Evolutionary conservation across 2,888 invertebrate genomes (phyloP).

Genomic region (Trichacis sp.): DNA sequence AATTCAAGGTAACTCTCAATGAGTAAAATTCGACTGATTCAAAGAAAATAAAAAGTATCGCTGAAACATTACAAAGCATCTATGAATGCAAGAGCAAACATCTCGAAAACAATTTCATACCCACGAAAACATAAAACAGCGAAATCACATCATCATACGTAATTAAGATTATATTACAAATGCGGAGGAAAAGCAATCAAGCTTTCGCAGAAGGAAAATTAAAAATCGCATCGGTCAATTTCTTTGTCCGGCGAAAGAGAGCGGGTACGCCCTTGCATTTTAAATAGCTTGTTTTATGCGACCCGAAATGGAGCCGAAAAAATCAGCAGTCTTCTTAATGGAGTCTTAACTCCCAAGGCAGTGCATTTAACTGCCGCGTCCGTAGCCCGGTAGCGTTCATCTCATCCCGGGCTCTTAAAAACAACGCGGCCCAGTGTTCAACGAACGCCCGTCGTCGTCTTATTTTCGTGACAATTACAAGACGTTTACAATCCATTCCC

Average conservation of each 20-base stretch:
- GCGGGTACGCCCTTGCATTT: slow-evolving; percentile 55
- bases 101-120: too few relatives aligned
- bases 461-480: slow-evolving; percentile 38
- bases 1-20: too few relatives aligned
- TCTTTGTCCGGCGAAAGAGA: slow-evolving; percentile 17
- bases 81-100: too few relatives aligned
- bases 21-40: too few relatives aligned
- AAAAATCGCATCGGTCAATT: slow-evolving; percentile 24
- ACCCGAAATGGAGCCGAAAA: slow-evolving; percentile 60
- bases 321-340: slow-evolving; percentile 61
- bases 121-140: too few relatives aligned
- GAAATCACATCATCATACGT: slow-evolving; percentile 24
- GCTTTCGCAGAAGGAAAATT: slow-evolving; percentile 30
- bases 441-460: slow-evolving; percentile 20
- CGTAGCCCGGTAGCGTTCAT: slow-evolving; percentile 30
- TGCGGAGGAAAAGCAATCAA: slow-evolving; percentile 14
- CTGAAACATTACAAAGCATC: too few relatives aligned
- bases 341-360: slow-evolving; percentile 62
- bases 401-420: slow-evolving; percentile 16
- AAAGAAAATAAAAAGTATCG: too few relatives aligned
- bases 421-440: slow-evolving; percentile 23
- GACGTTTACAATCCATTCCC: slow-evolving; percentile 37
- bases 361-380: slow-evolving; percentile 13
- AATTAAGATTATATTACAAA: slow-evolving; percentile 27
- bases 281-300: slow-evolving; percentile 66